Evolutionary conservation across 2,888 invertebrate genomes (phyloP), one percentile per base, ranked within the genome.

Genomic region (Limnephilus lunatus): DNA sequence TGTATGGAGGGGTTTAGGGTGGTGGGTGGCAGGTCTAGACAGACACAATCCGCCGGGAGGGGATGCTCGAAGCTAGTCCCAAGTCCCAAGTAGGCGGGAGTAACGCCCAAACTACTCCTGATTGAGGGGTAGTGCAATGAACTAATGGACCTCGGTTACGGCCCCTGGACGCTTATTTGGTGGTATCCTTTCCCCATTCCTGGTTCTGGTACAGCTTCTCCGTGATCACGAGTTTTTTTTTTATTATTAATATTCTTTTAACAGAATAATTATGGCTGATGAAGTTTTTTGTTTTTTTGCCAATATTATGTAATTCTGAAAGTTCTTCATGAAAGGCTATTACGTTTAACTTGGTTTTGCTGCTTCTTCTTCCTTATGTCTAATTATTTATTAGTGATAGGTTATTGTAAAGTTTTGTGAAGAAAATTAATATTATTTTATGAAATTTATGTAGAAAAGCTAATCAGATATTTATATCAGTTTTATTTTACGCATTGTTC

Each of bases 1-100:
- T 53, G 53, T 19, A 15, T 15, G 7, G 5, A 19, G 53, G 53
- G 53, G 44, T 44, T 19, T 5, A 0, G 68, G 68, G 9, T n/a
- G 25, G 68, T 31, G 31, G 82, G 82, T 35, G 32, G 82, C 25
- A 32, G 82, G 82, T 83, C 82, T 83, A 83, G 82, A 83, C 82
- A 35, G 82, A 31, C 82, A 32, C 15, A 32, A 83, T 32, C 82
- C 82, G 82, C 31, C 15, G 32, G 82, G 31, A 35, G 82, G 82
- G 32, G 82, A 83, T 31, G 82, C 14, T 30, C 82, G 82, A 14
- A 15, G 82, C 30, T 32, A 83, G 19, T 14, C 15, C 82, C 82
- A 25, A 14, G 15, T 14, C 15, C 82, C 82, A 25, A 14, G 15
- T 35, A 31, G 82, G 19, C 82, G 32, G 82, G 82, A 3, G 31